Conservation (phyloP, 2,797 vertebrate genomes). For the Neosilurus hyrtlii region DNA sequence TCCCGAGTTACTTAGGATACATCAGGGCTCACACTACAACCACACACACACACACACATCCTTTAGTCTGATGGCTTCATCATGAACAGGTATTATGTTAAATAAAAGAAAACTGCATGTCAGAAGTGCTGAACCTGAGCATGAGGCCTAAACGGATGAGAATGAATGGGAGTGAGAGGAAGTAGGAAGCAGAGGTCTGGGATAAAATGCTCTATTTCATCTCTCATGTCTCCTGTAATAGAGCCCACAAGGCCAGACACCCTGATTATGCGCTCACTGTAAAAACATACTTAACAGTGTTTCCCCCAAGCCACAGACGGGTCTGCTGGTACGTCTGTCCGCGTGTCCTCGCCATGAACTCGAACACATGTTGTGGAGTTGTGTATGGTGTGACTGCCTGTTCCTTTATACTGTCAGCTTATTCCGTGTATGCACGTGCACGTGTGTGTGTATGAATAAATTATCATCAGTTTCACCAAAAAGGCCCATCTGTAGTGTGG, state of each 20-base stretch:
- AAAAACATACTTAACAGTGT: slow-evolving; percentile 66
- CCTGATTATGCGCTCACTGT: slow-evolving; percentile 62
- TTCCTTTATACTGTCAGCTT: slow-evolving; percentile 11
- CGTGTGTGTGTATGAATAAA: slow-evolving; percentile 15
- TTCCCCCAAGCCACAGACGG: slow-evolving; percentile 44
- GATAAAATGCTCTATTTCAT: slow-evolving; percentile 46
- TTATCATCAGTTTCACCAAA: slow-evolving; percentile 47
- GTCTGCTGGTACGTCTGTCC: slow-evolving; percentile 38
- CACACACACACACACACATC: slow-evolving; percentile 59
- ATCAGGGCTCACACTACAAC: slow-evolving; percentile 58
- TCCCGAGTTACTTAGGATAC: slow-evolving; percentile 25
- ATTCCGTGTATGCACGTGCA: not conserved
- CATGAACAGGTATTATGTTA: slow-evolving; percentile 64
- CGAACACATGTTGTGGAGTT: slow-evolving; percentile 19
- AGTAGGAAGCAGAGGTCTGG: slow-evolving; percentile 47
- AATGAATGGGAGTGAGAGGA: slow-evolving; percentile 43
- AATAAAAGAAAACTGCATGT: slow-evolving; percentile 70
- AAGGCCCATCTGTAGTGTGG: slow-evolving; percentile 64
- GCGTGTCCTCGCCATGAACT: slow-evolving; percentile 52
- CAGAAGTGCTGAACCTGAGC: slow-evolving; percentile 62
- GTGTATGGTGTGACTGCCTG: slow-evolving; percentile 5
- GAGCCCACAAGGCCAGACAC: slow-evolving; percentile 58
- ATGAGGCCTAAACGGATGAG: slow-evolving; percentile 38
- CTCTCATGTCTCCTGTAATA: slow-evolving; percentile 50
- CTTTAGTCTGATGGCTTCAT: slow-evolving; percentile 57